These are phyloP conservation scores for Agrilus mali DNA, from an alignment of 2,888 invertebrate genomes.

Conservation along the genomic window DNA sequence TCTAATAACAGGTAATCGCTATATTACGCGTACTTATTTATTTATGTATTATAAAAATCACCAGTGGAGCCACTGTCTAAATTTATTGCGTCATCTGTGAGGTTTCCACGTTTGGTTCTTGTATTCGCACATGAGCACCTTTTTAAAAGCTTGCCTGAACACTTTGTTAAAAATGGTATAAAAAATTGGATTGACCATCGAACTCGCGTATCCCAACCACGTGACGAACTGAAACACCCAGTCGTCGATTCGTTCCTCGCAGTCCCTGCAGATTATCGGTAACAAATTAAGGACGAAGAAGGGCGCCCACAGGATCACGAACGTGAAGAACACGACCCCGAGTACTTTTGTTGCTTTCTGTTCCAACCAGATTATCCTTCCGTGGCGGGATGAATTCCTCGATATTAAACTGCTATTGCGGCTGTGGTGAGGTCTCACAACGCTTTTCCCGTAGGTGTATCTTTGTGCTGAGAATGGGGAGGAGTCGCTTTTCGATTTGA, in stretches of 20 bases:
- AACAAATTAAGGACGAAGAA: constrained; percentile 85
- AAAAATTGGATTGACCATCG: constrained; percentile 91
- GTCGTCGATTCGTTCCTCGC: constrained; percentile 59
- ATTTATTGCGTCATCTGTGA: constrained; percentile 34
- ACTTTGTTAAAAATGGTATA: constrained; percentile 93
- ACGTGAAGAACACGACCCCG: constrained; percentile 89
- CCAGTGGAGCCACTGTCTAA: background rate
- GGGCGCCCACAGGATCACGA: constrained; percentile 91
- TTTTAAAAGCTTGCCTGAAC: constrained; percentile 82
- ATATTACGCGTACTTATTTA: no score
- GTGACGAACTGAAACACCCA: constrained; percentile 79
- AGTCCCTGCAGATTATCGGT: constrained; percentile 70
- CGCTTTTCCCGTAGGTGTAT: constrained; percentile 20
- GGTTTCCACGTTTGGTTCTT: constrained; percentile 46
- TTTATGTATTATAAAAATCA: background rate
- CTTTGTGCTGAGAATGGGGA: constrained; percentile 42
- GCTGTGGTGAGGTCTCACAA: constrained; percentile 56
- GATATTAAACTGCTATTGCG: constrained; percentile 73
- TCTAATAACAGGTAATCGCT: no score
- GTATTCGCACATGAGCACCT: constrained; percentile 69
- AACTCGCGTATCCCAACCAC: constrained; percentile 89
- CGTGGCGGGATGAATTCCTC: constrained; percentile 69
- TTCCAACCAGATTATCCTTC: constrained; percentile 73
- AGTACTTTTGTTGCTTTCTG: constrained; percentile 95
- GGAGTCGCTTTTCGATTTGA: constrained; percentile 38